Conservation (phyloP, 2,797 vertebrate species). For the Parauchenoglanis ngamensis region DNA sequence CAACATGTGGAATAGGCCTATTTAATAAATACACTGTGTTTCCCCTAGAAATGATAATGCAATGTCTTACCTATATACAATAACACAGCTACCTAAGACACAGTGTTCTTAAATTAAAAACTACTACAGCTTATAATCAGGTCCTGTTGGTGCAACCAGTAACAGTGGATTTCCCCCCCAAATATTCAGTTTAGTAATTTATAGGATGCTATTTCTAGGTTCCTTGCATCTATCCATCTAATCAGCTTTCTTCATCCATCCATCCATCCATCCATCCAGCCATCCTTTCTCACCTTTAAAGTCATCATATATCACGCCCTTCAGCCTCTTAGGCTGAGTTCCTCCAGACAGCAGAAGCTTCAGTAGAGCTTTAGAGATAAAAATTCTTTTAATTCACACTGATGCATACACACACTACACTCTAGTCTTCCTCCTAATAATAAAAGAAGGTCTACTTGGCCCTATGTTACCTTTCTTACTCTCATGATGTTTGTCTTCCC, state of each 20-base stretch:
- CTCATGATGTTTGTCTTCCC: constrained; percentile 43
- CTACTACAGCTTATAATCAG: neutral
- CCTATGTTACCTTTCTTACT: constrained; percentile 66
- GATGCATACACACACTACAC: neutral
- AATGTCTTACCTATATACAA: neutral
- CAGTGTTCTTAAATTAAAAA: neutral
- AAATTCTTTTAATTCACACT: constrained; percentile 59
- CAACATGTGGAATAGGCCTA: neutral
- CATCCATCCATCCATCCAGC: neutral
- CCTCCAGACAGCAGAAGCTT: constrained; percentile 83
- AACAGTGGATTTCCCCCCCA: neutral
- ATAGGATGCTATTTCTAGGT: neutral
- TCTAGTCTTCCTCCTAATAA: neutral
- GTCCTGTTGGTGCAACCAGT: neutral
- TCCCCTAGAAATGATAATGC: neutral
- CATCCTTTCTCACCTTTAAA: constrained; percentile 85
- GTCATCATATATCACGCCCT: constrained; percentile 79
- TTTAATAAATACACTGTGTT: neutral
- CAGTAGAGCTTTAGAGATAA: constrained; percentile 81
- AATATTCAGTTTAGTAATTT: neutral
- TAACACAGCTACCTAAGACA: neutral
- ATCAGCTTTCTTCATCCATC: neutral
- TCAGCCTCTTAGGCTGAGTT: constrained; percentile 79
- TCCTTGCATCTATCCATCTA: neutral
- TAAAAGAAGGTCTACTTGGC: constrained; percentile 13